Percentiles rank a stretch among this genome's conserved stretches.
These are phyloP conservation scores for Rattus norvegicus DNA, from an alignment of 2,113 vertebrate genomes.

Conservation along the genomic window DNA sequence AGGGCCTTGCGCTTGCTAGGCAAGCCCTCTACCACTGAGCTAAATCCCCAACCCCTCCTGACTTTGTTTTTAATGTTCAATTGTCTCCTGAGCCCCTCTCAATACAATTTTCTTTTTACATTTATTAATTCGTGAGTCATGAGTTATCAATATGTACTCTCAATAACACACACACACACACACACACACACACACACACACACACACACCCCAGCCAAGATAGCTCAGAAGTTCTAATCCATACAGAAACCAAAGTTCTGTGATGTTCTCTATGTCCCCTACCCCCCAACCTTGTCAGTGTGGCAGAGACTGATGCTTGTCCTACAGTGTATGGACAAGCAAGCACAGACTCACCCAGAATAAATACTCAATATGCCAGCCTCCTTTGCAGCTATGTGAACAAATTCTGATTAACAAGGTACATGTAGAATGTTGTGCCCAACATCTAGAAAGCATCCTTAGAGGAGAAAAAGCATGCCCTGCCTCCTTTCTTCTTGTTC, in stretches of 20 bases:
- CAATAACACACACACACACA: not conserved
- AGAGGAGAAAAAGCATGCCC: not conserved
- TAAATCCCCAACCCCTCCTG: too few species aligned
- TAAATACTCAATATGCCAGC: slow-evolving; percentile 32
- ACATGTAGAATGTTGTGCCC: not conserved
- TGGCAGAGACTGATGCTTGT: not conserved
- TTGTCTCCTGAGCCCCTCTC: slow-evolving; percentile 56
- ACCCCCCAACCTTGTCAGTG: not conserved
- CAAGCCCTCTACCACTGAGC: too few species aligned
- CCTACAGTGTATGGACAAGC: not conserved
- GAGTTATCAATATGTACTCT: slow-evolving; percentile 20
- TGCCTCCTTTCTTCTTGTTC: slow-evolving; percentile 39
- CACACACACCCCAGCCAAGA: slow-evolving; percentile 13
- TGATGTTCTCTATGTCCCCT: not conserved
- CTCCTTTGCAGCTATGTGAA: slow-evolving; percentile 27
- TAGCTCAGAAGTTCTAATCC: not conserved
- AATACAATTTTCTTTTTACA: slow-evolving; percentile 52
- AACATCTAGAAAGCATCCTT: slow-evolving; percentile 36
- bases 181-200: not conserved
- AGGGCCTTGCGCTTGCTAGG: too few species aligned
- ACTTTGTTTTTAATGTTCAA: not conserved
- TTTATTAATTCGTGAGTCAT: not conserved
- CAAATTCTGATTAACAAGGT: slow-evolving; percentile 15
- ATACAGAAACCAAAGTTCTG: slow-evolving; percentile 15
- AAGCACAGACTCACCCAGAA: not conserved